phyloP scores from a whole-genome alignment of 2,888 invertebrate species.

The Stegana nigrithorax region DNA sequence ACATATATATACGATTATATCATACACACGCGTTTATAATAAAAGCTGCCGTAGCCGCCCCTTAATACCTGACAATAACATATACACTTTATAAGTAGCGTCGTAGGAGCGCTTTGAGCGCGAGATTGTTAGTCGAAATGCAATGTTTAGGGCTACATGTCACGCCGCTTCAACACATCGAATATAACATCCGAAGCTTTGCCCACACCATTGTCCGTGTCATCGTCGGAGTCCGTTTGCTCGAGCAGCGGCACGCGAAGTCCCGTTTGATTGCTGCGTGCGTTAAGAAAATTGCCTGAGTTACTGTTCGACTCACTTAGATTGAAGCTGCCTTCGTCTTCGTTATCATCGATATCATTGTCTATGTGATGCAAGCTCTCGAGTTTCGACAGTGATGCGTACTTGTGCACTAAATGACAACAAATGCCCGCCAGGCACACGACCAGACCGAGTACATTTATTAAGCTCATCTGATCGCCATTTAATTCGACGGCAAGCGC shows the following conservation, averaged over 20 bases:
- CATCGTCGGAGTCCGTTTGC: conserved; percentile 65
- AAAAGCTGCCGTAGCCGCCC: no score
- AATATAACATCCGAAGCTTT: conserved; percentile 70
- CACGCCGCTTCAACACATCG: conserved; percentile 72
- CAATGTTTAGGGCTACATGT: conserved; percentile 64
- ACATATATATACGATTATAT: background rate
- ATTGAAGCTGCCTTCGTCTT: background rate
- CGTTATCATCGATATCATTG: conserved; percentile 41
- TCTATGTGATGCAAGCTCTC: conserved; percentile 47
- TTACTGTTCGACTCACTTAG: background rate
- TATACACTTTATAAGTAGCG: background rate
- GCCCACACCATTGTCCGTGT: conserved; percentile 46
- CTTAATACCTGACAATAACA: no score
- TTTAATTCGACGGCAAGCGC: conserved; percentile 88
- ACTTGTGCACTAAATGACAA: conserved; percentile 84
- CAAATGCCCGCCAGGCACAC: conserved; percentile 90
- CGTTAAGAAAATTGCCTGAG: background rate
- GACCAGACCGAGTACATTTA: conserved; percentile 87
- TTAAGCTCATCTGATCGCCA: conserved; percentile 83
- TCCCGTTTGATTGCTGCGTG: background rate
- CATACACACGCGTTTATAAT: background rate
- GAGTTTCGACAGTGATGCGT: conserved; percentile 53
- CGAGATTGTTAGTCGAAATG: no score
- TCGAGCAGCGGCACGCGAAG: conserved; percentile 61
- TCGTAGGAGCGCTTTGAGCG: background rate